Evolutionary conservation across 2,888 invertebrate species (phyloP).

Genomic region (Geophilus truncorum): DNA sequence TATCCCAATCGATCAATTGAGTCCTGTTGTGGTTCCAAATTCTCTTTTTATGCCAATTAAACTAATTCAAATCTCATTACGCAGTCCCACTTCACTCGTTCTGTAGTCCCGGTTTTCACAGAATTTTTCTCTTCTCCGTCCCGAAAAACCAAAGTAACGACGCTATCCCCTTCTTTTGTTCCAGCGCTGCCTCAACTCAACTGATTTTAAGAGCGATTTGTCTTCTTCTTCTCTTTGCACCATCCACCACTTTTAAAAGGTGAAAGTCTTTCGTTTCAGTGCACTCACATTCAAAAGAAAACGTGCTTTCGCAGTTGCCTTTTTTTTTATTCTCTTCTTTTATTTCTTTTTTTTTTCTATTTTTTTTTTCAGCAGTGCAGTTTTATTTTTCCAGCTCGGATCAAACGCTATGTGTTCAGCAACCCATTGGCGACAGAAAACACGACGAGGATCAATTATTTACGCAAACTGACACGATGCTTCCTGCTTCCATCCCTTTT

Average conservation of each 20-base stretch:
- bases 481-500: not conserved
- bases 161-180: not conserved
- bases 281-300: slow-evolving; percentile 11
- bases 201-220: slow-evolving; percentile 20
- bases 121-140: not conserved
- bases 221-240: slow-evolving; percentile 9
- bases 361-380: not conserved
- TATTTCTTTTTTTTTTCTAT: not conserved
- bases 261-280: not conserved
- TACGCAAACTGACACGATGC: not conserved
- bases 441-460: not conserved
- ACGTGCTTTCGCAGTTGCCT: not conserved
- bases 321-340: not conserved
- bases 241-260: slow-evolving; percentile 7
- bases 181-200: not conserved
- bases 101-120: too few relatives aligned
- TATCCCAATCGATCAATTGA: not conserved
- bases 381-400: not conserved
- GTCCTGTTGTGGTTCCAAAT: not conserved
- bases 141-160: not conserved
- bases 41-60: not conserved
- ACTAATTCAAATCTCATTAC: slow-evolving; percentile 11
- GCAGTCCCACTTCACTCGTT: not conserved
- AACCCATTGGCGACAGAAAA: not conserved
- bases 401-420: not conserved